Base-by-base conservation (phyloP, 2,113 vertebrate species). In the Seriola quinqueradiata region DNA sequence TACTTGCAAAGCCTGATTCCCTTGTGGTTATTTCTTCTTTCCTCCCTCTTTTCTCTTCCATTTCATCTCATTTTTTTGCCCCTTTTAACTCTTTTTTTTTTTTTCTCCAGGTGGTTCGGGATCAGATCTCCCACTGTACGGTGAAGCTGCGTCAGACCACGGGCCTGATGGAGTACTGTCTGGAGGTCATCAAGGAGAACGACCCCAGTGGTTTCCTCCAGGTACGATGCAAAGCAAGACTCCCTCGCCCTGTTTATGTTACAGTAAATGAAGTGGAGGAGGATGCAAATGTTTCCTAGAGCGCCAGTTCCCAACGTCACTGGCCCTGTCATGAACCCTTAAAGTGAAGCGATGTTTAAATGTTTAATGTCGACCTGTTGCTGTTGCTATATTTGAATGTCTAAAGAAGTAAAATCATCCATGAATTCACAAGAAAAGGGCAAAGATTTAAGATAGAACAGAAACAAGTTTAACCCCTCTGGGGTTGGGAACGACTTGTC, bases 131-230 rank as follows among this genome's bases (percentile, higher is more conserved):
- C 4, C 98, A 99, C 90, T 99, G 98, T 80, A 99, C 98, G 0
- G 98, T 99, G 85, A 99, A 99, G 90, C 90, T 99, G 89, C 97
- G 98, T 65, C 98, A 99, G 96, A 99, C 98, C 78, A 99, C 98
- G 0, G 98, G 98, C 11, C 94, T 99, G 91, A 99, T 99, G 98
- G 98, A 99, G 78, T 99, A 99, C 86, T 99, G 98, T 74, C 93
- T 99, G 93, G 98, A 99, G 84, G 98, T 99, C 91, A 99, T 99
- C 94, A 99, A 99, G 93, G 98, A 99, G 92, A 99, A 99, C 2
- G 98, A 99, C 80, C 98, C 98, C 85, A 99, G 98, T 0, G 98
- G 98, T 21, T 99, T 99, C 93, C 94, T 99, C 72, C 98, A 99
- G 97, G 98, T 99, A 8, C 36, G 77, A 50, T 8, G 17, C 34